Base-by-base conservation (phyloP, 2,888 invertebrate genomes). In the Malacosoma neustria region DNA sequence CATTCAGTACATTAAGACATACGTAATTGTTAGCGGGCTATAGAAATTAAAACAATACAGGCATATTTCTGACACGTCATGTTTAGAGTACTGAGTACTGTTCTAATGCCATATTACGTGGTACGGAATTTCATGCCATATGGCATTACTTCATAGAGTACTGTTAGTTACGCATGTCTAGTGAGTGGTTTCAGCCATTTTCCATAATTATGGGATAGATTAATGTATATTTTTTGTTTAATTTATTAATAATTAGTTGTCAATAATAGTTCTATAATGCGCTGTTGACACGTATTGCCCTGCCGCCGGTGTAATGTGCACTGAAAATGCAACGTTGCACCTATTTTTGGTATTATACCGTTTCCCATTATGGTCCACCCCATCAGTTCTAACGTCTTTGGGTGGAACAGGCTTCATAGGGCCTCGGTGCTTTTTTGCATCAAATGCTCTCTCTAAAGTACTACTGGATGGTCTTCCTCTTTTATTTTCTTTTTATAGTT, bases 251-350 rank as follows among this genome's bases (percentile, higher is more conserved):
- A n/a, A n/a, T n/a, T n/a, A n/a, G n/a, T n/a, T n/a, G n/a, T n/a
- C n/a, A n/a, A n/a, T n/a, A n/a, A n/a, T n/a, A n/a, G n/a, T n/a
- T n/a, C n/a, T n/a, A n/a, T n/a, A n/a, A n/a, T n/a, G n/a, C n/a
- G n/a, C n/a, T n/a, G n/a, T n/a, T n/a, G n/a, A n/a, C n/a, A n/a
- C n/a, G n/a, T n/a, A n/a, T n/a, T n/a, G n/a, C n/a, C n/a, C n/a
- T n/a, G n/a, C n/a, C n/a, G n/a, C n/a, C n/a, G n/a, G n/a, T n/a
- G n/a, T n/a, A n/a, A n/a, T n/a, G n/a, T n/a, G n/a, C n/a, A n/a
- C n/a, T n/a, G n/a, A n/a, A n/a, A n/a, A n/a, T n/a, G 43, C 35
- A 46, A 43, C 42, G n/a, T 44, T 51, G 49, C 49, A 49, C 38
- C 48, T 43, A 40, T 45, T 50, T 45, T 47, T 47, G 13, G 32